These are phyloP conservation scores for Strix aluco DNA, from an alignment of 2,113 vertebrate genomes.

Conservation along the genomic window DNA sequence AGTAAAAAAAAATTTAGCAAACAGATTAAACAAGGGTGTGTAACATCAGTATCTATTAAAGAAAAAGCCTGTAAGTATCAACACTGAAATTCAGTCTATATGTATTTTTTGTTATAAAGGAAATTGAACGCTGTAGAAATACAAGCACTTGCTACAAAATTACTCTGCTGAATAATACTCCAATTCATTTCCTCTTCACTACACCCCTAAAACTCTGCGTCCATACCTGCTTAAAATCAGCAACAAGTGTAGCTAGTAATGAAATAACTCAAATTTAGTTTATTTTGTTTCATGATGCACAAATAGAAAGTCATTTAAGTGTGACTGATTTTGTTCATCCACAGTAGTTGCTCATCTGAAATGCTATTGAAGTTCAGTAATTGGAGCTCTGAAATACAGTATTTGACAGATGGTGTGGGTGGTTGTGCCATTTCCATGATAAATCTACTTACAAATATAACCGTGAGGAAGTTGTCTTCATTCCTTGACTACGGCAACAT, in stretches of 20 bases:
- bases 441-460: conserved; percentile 50
- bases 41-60: neutral
- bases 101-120: neutral
- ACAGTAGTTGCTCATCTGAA: conserved; percentile 40
- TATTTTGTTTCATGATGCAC: conserved; percentile 40
- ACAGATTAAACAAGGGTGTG: neutral
- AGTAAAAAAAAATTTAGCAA: neutral
- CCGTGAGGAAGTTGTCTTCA: conserved; percentile 13
- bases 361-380: conserved; percentile 47
- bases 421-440: conserved; percentile 46
- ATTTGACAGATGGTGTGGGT: conserved; percentile 53
- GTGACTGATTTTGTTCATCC: conserved; percentile 51
- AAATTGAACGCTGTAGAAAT: neutral
- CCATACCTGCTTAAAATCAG: conserved; percentile 12
- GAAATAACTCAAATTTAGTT: conserved; percentile 40
- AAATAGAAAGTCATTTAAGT: conserved; percentile 47
- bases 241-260: neutral
- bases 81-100: neutral
- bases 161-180: conserved; percentile 13
- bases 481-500: conserved; percentile 3
- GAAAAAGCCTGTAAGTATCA: neutral
- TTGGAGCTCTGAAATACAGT: conserved; percentile 38
- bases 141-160: neutral
- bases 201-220: neutral
- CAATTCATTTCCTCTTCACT: neutral